Percentiles rank a stretch among this genome's conserved stretches.
Conservation (phyloP, 1,140 invertebrate species). For the Nautilus pompilius region DNA sequence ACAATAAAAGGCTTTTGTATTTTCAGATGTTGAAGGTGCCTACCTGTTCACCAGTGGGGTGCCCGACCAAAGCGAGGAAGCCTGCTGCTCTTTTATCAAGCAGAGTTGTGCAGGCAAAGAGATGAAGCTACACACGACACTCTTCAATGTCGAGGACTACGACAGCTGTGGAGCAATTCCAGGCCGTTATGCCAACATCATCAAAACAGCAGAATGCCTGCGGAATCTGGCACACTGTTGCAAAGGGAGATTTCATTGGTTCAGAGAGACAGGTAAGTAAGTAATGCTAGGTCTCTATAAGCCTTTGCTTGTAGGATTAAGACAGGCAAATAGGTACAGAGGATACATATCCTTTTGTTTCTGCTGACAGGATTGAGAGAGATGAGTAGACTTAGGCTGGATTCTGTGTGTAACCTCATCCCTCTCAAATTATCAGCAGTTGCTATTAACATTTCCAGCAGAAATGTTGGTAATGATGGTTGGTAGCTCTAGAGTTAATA, state of each 20-base stretch:
- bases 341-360: no score
- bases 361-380: no score
- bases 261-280: constrained; percentile 52
- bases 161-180: constrained; percentile 52
- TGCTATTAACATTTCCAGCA: no score
- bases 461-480: no score
- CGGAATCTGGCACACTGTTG: constrained; percentile 51
- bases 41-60: constrained; percentile 56
- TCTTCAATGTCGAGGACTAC: constrained; percentile 57
- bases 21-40: constrained; percentile 49
- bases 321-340: no score
- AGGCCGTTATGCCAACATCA: constrained; percentile 55
- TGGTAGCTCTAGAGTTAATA: no score
- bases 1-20: background rate
- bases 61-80: constrained; percentile 51
- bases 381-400: no score
- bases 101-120: constrained; percentile 40
- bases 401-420: no score
- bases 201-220: constrained; percentile 50
- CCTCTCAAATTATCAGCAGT: no score
- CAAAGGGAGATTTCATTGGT: constrained; percentile 55
- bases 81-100: constrained; percentile 46
- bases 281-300: no score
- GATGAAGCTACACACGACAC: constrained; percentile 46
- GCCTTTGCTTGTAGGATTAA: no score